Evolutionary conservation across 2,888 invertebrate species (phyloP).

Genomic region (Synergus japonicus): DNA sequence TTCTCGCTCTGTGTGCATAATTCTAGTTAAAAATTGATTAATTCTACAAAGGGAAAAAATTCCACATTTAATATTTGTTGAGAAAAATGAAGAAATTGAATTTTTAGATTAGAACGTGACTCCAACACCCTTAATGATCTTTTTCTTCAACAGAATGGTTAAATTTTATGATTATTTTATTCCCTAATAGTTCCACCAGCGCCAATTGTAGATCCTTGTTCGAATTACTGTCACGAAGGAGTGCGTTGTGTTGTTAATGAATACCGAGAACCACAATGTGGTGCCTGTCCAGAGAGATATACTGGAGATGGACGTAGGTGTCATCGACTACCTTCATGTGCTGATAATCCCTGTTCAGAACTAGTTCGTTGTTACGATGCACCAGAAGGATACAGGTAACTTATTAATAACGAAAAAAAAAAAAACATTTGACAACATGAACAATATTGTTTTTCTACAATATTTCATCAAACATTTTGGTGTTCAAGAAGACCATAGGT

Average conservation of each 20-base stretch:
- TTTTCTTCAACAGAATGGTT: not conserved
- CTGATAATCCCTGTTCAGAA: slow-evolving; percentile 83
- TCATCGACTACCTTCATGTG: slow-evolving; percentile 83
- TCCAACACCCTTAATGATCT: not conserved
- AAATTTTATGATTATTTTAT: slow-evolving; percentile 41
- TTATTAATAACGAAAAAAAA: not conserved
- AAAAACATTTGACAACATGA: too few species aligned
- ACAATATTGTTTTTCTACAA: too few species aligned
- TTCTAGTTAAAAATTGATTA: too few species aligned
- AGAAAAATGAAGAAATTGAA: too few species aligned
- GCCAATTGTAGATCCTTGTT: slow-evolving; percentile 63
- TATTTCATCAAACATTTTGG: too few species aligned
- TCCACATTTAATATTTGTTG: too few species aligned
- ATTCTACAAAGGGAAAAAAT: too few species aligned
- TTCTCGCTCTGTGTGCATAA: too few species aligned
- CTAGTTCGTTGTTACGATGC: slow-evolving; percentile 76
- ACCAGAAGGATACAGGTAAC: slow-evolving; percentile 71
- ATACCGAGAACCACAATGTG: slow-evolving; percentile 84
- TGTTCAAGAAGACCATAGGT: too few species aligned
- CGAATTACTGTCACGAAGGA: slow-evolving; percentile 78
- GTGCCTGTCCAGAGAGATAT: slow-evolving; percentile 86
- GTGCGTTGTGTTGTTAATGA: slow-evolving; percentile 78
- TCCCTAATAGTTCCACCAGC: slow-evolving; percentile 58
- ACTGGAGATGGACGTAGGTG: slow-evolving; percentile 88
- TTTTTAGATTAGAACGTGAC: too few species aligned